Evolutionary conservation across 2,888 invertebrate species (phyloP).

Genomic region (Thera britannica): DNA sequence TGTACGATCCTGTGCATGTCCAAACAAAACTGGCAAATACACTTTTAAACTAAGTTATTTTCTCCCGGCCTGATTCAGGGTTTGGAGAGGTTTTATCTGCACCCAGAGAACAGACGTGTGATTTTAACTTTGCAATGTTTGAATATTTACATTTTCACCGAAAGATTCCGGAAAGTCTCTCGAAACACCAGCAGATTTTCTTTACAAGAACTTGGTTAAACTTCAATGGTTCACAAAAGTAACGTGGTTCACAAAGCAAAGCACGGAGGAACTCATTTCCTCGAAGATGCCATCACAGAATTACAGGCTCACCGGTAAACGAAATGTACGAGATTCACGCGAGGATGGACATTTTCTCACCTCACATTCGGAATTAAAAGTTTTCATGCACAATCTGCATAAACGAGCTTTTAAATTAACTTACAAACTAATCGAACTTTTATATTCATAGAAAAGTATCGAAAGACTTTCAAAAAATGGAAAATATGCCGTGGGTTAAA

Average conservation of each 20-base stretch:
- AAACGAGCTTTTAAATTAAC: no score
- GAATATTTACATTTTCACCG: constrained; percentile 14
- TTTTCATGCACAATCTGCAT: no score
- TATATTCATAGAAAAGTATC: no score
- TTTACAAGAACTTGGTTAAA: neutral
- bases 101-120: constrained; percentile 12
- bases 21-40: constrained; percentile 21
- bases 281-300: no score
- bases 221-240: neutral
- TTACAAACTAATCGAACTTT: no score
- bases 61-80: constrained; percentile 14
- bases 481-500: no score
- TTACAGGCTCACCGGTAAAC: no score
- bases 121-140: constrained; percentile 19
- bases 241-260: neutral
- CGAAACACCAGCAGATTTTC: constrained; percentile 1
- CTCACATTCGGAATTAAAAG: no score
- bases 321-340: no score
- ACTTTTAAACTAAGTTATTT: constrained; percentile 28
- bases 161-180: constrained; percentile 2
- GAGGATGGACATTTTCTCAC: no score
- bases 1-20: constrained; percentile 1
- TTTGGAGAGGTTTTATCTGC: constrained; percentile 17
- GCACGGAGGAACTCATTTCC: no score
- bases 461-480: no score